Evolutionary conservation across 2,113 vertebrate species (phyloP), one percentile per base, ranked within the genome.

Genomic region (Lepisosteus oculatus): DNA sequence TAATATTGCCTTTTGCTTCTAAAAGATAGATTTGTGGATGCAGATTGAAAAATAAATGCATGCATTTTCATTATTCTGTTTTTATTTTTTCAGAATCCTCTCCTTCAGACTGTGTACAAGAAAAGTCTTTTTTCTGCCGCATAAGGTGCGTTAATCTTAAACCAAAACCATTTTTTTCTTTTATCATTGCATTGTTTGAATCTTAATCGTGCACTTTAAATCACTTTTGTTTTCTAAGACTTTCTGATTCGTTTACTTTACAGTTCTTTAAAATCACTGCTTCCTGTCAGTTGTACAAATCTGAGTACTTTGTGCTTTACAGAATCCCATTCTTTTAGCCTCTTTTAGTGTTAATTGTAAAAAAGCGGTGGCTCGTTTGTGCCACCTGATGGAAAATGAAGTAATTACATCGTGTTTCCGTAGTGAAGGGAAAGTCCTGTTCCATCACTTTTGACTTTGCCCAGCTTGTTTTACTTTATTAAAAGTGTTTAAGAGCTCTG

Each of bases 111-210:
- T 94, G 92, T 83, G 87, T 94, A 83, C 95, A 95, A 80, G 96
- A 97, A 83, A 99, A 99, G 67, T 96, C 95, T 6, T 98, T 99
- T 84, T 99, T 97, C 81, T 99, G 97, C 80, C 95, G 95, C 3
- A 93, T 98, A 84, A 94, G 96, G 97, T 99, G 80, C 86, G 92
- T 73, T 42, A 63, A 51, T 59, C 9, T 2, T 29, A 1, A 1
- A 6, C 17, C 56, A 2, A 0, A 67, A 45, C 85, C 85, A 86
- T 82, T 84, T 88, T 85, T 76, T 75, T 68, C 73, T 45, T 41
- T 78, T 63, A 77, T 72, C 80, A 87, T 85, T 85, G 74, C 84
- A 77, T 63, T 17, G 65, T 67, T 4, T 4, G 15, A 8, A 4
- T 7, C 8, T 41, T 29, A 12, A 15, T 13, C 5, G 55, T 29